Evolutionary conservation across 2,797 vertebrate species (phyloP).

Genomic region (Takifugu ocellatus): DNA sequence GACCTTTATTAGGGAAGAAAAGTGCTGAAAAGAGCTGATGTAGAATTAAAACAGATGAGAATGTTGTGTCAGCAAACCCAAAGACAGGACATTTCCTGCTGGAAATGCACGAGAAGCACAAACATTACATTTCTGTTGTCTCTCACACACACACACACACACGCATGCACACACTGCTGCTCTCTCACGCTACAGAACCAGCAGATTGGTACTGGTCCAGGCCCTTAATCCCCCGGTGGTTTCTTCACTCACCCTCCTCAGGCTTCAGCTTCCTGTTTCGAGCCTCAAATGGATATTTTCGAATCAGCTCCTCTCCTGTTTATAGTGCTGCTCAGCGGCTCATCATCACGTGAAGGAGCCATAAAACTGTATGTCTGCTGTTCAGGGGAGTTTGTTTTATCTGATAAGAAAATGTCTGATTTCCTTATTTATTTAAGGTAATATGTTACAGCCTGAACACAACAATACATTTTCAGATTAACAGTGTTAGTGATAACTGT

Average conservation of each 20-base stretch:
- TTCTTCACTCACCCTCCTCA: constrained; percentile 27
- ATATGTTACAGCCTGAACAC: constrained; percentile 8
- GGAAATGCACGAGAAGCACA: not conserved
- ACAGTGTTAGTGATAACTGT: too few relatives aligned
- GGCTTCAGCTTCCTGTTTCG: constrained; percentile 8
- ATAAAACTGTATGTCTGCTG: constrained; percentile 22
- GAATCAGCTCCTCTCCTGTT: constrained; percentile 11
- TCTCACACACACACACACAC: too few relatives aligned
- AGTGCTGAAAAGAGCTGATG: too few relatives aligned
- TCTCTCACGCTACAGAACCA: constrained; percentile 5
- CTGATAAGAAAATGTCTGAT: constrained; percentile 3
- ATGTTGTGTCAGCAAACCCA: too few relatives aligned
- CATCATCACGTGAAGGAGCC: constrained; percentile 14
- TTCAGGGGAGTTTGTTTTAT: constrained; percentile 15
- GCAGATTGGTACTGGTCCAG: too few relatives aligned
- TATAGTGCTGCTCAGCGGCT: constrained; percentile 16
- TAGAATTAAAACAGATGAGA: too few relatives aligned
- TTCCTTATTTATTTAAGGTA: constrained; percentile 2
- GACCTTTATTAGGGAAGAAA: too few relatives aligned
- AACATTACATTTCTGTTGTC: too few relatives aligned
- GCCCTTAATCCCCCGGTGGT: too few relatives aligned
- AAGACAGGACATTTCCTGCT: not conserved
- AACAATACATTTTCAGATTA: too few relatives aligned
- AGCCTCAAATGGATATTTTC: constrained; percentile 4
- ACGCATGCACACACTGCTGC: not conserved